Conservation (phyloP, 2,113 vertebrate genomes). For the Paracanthobrama guichenoti region DNA sequence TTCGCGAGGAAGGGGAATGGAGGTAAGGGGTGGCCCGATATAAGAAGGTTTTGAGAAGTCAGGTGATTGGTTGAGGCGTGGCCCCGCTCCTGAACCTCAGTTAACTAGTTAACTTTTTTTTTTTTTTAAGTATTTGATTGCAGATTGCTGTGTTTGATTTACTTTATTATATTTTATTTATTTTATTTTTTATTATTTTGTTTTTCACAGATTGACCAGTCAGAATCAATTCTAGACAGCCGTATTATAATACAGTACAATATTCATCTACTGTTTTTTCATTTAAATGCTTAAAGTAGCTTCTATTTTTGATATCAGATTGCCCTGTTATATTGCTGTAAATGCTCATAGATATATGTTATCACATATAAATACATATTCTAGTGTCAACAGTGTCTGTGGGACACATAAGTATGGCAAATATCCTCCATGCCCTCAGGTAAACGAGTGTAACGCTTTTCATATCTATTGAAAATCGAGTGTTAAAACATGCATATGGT, state of each 20-base stretch:
- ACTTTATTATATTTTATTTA: neutral
- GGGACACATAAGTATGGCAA: neutral
- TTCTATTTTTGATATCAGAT: neutral
- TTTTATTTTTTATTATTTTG: no score
- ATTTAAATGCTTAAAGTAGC: neutral
- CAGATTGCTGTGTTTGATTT: neutral
- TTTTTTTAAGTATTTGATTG: neutral
- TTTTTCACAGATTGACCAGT: neutral
- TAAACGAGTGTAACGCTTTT: neutral
- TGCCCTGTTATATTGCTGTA: neutral
- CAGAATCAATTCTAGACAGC: neutral
- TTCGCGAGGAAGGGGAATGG: no score
- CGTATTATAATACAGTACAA: neutral
- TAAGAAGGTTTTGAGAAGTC: no score
- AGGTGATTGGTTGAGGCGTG: no score
- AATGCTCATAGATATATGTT: neutral
- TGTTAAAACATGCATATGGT: conserved; percentile 22
- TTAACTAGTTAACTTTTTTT: no score
- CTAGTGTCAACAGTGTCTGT: neutral
- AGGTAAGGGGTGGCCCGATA: no score
- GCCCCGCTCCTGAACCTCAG: no score
- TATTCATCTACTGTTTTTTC: neutral
- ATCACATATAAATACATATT: neutral
- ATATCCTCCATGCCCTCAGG: conserved; percentile 3
- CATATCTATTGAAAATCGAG: neutral